Evolutionary conservation across 2,113 vertebrate species (phyloP), one percentile per base, ranked within the genome.

Genomic region (Pollachius pollachius): DNA sequence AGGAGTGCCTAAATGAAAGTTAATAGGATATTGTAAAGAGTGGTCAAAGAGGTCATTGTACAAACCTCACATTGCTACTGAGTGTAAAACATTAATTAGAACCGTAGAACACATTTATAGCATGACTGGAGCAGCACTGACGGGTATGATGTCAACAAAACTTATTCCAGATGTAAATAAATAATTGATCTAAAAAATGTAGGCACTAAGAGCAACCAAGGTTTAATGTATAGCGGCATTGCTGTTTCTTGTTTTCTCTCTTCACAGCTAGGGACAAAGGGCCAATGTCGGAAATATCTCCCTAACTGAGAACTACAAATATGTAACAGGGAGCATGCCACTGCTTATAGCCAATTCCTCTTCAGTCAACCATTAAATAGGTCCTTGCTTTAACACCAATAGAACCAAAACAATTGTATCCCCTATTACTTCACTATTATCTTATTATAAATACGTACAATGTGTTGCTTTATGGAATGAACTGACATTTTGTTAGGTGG

Each of bases 361-460:
- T 72, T 18, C 54, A 69, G 78, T 85, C 70, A 83, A 84, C 82
- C 78, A 88, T 88, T 81, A 89, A 77, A 82, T 67, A 67, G 67
- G 34, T 41, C 58, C 71, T 62, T 58, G 65, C 62, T 16, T 21
- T 56, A 27, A 27, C 23, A 23, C 37, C 59, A 52, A 25, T 65
- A 18, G n/a, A 73, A 30, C 19, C 13, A 65, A 12, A 9, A 64
- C 1, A 30, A 19, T 48, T 23, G 60, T 62, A 6, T 41, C 11
- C 37, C 5, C 37, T 41, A 4, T 41, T 41, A 41, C 37, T 8
- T 8, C 37, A 41, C 37, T 4, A 41, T 41, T 48, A 48, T 48
- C 8, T 48, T 48, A 7, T 48, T 48, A 48, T 48, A 48, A 48
- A 48, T 9, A 9, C 41, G 11, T 48, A 12, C 12, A 12, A 48